Evolutionary conservation across 2,113 vertebrate genomes (phyloP).

Genomic region (Caracal caracal): DNA sequence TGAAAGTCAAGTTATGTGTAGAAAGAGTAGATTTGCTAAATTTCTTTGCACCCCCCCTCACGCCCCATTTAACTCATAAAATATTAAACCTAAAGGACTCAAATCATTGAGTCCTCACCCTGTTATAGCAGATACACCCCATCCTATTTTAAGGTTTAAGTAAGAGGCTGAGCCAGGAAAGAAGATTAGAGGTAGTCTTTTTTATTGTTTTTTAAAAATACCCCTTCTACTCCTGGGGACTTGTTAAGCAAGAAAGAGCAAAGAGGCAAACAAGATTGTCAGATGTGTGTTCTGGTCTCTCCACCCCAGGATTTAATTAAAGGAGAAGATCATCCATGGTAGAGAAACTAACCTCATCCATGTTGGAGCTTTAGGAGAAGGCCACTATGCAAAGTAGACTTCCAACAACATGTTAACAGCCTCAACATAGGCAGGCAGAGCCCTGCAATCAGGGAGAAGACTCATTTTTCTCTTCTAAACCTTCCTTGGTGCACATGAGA

Average conservation of each 20-base stretch:
- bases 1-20: not conserved
- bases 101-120: not conserved
- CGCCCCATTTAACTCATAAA: not conserved
- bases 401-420: not conserved
- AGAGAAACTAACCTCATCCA: not conserved
- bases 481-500: not conserved
- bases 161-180: not conserved
- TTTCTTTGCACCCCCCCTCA: not conserved
- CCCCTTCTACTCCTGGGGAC: not conserved
- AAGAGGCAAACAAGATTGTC: not conserved
- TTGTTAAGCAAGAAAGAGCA: not conserved
- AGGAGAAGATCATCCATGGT: not conserved
- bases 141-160: not conserved
- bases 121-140: not conserved
- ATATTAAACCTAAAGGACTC: not conserved
- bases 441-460: not conserved
- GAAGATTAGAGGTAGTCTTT: not conserved
- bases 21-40: not conserved
- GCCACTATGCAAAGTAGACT: not conserved
- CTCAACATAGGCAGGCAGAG: not conserved
- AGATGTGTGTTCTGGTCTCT: not conserved
- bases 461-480: not conserved
- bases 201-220: not conserved
- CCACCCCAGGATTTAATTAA: not conserved
- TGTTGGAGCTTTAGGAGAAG: not conserved